A percentile compares a stretch with the other conserved stretches of the same genome.
Evolutionary conservation across 2,888 invertebrate species (phyloP).

Genomic region (Ophion ellenae): DNA sequence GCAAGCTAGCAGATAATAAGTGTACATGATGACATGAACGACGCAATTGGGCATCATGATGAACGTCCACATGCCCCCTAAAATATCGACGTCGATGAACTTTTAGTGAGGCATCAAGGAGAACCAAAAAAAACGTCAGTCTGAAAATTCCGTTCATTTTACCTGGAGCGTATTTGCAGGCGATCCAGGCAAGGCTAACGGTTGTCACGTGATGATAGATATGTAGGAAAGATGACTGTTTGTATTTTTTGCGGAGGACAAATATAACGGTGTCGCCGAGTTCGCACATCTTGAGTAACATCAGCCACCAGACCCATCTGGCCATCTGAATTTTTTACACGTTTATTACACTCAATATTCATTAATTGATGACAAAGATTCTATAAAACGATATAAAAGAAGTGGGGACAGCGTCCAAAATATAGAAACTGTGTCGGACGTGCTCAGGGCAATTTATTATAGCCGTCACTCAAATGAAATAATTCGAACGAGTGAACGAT

Average conservation of each 20-base stretch:
- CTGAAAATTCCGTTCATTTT: slow-evolving; percentile 70
- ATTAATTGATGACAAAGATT: neutral
- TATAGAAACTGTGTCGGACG: too few relatives aligned
- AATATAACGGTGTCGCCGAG: slow-evolving; percentile 90
- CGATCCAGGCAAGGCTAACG: slow-evolving; percentile 86
- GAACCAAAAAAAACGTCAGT: neutral
- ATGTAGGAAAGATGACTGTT: slow-evolving; percentile 89
- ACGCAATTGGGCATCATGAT: slow-evolving; percentile 88
- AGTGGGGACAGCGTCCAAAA: too few relatives aligned
- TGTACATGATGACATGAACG: slow-evolving; percentile 91
- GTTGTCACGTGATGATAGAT: slow-evolving; percentile 90
- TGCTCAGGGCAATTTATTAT: too few relatives aligned
- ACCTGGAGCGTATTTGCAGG: slow-evolving; percentile 89
- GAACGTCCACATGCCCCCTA: slow-evolving; percentile 89
- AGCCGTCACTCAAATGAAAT: neutral
- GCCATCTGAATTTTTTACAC: slow-evolving; percentile 76
- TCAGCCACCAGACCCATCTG: slow-evolving; percentile 86
- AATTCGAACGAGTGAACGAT: neutral
- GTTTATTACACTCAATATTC: neutral
- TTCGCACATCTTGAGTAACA: slow-evolving; percentile 88
- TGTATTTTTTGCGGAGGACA: slow-evolving; percentile 88
- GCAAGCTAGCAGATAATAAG: slow-evolving; percentile 89
- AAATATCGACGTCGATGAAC: slow-evolving; percentile 51
- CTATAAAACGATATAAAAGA: too few relatives aligned
- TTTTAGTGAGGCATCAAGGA: neutral